A percentile compares a stretch with the other conserved stretches of the same genome.
These are phyloP conservation scores for Aporrectodea caliginosa DNA, from an alignment of 1,140 invertebrate species.

Conservation along the genomic window DNA sequence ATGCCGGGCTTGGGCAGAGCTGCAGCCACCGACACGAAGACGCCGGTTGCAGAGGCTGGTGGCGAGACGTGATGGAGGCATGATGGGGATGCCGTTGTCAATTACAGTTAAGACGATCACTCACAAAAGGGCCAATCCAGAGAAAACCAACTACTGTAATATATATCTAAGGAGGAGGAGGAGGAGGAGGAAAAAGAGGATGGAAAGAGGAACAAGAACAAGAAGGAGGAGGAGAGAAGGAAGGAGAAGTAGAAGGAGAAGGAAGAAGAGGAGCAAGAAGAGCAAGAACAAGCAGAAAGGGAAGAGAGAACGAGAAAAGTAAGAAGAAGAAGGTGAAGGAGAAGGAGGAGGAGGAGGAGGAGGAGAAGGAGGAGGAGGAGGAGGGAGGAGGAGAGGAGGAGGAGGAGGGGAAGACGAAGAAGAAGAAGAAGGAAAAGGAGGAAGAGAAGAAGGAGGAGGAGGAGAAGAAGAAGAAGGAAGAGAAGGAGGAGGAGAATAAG, in stretches of 20 bases:
- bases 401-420: neutral
- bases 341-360: constrained; percentile 19
- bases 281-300: too few species aligned
- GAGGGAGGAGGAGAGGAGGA: constrained; percentile 12
- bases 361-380: constrained; percentile 15
- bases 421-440: too few species aligned
- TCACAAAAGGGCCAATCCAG: too few species aligned
- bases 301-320: too few species aligned
- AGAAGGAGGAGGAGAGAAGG: constrained; percentile 17
- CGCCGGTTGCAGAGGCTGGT: too few species aligned
- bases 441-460: constrained; percentile 1
- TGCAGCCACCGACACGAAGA: too few species aligned
- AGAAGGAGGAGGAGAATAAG: too few species aligned
- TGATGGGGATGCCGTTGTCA: too few species aligned
- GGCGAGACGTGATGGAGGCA: too few species aligned
- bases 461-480: constrained; percentile 9
- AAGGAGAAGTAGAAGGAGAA: neutral
- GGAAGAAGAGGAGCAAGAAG: constrained; percentile 8
- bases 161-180: constrained; percentile 18
- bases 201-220: neutral
- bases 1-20: too few species aligned
- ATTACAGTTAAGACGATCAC: too few species aligned
- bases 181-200: constrained; percentile 14
- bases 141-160: too few species aligned
- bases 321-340: constrained; percentile 11